Conservation (phyloP, 2,113 vertebrate genomes). For the Sebastes fasciatus region DNA sequence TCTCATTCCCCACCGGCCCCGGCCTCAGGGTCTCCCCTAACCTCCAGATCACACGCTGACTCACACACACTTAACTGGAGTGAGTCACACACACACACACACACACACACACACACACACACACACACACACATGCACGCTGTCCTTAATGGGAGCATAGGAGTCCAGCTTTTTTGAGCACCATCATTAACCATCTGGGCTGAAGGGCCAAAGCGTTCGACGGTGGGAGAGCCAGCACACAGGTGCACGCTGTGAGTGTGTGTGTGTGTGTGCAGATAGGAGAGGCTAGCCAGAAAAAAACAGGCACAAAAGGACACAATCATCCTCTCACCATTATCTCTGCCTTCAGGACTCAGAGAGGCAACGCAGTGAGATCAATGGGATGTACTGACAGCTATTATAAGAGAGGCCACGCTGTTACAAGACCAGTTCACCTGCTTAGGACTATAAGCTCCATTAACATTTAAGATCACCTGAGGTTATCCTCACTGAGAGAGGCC, state of each 20-base stretch:
- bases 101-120: conserved; percentile 6
- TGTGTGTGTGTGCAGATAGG: not conserved
- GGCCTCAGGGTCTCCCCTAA: conserved; percentile 21
- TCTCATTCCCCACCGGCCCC: conserved; percentile 12
- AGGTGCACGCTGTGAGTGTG: conserved; percentile 16
- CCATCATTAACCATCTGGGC: conserved; percentile 69
- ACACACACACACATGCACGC: conserved; percentile 21
- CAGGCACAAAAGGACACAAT: conserved; percentile 49
- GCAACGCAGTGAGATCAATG: conserved; percentile 13
- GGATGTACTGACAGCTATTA: conserved; percentile 29
- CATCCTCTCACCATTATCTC: conserved; percentile 33
- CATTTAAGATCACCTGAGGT: conserved; percentile 35
- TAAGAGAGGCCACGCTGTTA: conserved; percentile 24
- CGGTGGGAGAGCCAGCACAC: conserved; percentile 11
- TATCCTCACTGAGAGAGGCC: not conserved
- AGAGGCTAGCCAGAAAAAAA: not conserved
- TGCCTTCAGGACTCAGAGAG: conserved; percentile 40
- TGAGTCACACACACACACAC: conserved; percentile 31
- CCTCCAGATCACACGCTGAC: conserved; percentile 35
- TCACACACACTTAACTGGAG: conserved; percentile 36
- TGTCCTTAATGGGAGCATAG: conserved; percentile 47
- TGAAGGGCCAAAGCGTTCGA: conserved; percentile 41
- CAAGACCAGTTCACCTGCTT: conserved; percentile 30
- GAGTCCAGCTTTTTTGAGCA: conserved; percentile 54
- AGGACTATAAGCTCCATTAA: conserved; percentile 36